Conservation (phyloP, 35 echinoderm and acorn worm genomes). For the Lytechinus variegatus region DNA sequence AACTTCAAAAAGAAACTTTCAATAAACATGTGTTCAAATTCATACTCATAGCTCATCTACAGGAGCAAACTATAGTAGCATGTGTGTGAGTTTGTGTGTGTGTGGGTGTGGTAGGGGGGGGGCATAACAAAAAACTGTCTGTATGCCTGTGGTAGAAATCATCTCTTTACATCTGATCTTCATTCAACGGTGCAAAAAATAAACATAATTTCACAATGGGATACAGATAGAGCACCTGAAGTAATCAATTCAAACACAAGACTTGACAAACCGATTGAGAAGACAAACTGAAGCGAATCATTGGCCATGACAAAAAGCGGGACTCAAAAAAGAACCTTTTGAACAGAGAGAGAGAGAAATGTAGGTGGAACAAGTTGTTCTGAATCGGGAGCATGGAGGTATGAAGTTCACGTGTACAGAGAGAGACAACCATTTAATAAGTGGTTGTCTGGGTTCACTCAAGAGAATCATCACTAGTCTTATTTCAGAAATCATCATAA, state of each 20-base stretch:
- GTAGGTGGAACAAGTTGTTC: background rate
- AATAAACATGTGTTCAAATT: too few species aligned
- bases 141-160: background rate
- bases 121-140: too few species aligned
- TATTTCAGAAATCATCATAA: background rate
- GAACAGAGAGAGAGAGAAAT: background rate
- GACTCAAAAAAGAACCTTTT: background rate
- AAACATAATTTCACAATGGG: slow-evolving; percentile 24
- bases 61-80: too few species aligned
- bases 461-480: background rate
- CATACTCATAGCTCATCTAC: too few species aligned
- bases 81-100: too few species aligned
- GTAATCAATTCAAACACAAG: slow-evolving; percentile 28
- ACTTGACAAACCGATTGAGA: slow-evolving; percentile 36
- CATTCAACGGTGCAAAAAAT: slow-evolving; percentile 37
- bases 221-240: slow-evolving; percentile 14
- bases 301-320: slow-evolving; percentile 8
- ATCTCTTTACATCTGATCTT: slow-evolving; percentile 33
- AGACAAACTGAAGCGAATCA: background rate
- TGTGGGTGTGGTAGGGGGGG: too few species aligned
- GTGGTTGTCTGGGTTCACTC: background rate
- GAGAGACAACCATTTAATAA: background rate
- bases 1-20: too few species aligned
- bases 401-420: slow-evolving; percentile 41
- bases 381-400: background rate